Percentiles rank a stretch among this genome's conserved stretches.
These are phyloP conservation scores for Parthenolecanium corni DNA, from an alignment of 2,888 invertebrate species.

Conservation along the genomic window DNA sequence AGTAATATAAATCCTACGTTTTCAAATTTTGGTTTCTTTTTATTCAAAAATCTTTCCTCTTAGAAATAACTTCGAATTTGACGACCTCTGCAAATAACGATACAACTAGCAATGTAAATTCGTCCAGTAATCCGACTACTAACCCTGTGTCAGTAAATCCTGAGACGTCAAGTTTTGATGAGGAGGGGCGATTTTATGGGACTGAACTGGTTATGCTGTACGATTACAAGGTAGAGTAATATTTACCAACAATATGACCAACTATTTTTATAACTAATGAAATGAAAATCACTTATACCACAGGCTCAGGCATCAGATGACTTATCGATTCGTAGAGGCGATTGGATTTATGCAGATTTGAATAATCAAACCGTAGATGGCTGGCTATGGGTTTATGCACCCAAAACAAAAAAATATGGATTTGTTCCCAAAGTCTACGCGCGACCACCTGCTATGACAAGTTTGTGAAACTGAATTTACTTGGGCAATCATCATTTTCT, in stretches of 20 bases:
- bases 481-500: too few species aligned
- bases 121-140: not conserved
- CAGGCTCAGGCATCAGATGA: constrained; percentile 87
- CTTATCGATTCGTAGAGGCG: constrained; percentile 76
- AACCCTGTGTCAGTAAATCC: not conserved
- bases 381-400: constrained; percentile 90
- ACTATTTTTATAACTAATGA: not conserved
- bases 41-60: not conserved
- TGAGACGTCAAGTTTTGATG: constrained; percentile 35
- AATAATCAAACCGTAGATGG: constrained; percentile 89
- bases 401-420: constrained; percentile 81
- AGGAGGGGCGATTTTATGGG: constrained; percentile 69
- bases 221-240: constrained; percentile 67
- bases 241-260: not conserved
- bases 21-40: not conserved
- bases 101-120: not conserved
- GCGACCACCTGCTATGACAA: constrained; percentile 81
- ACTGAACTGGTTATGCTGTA: constrained; percentile 88
- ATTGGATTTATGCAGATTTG: constrained; percentile 91
- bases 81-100: not conserved
- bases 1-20: constrained; percentile 1
- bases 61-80: not conserved
- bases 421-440: constrained; percentile 93
- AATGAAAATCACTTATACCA: constrained; percentile 5
- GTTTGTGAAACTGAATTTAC: constrained; percentile 53